phyloP scores from a whole-genome alignment of 2,888 invertebrate genomes.

The Melikaiella ostensackeni region DNA sequence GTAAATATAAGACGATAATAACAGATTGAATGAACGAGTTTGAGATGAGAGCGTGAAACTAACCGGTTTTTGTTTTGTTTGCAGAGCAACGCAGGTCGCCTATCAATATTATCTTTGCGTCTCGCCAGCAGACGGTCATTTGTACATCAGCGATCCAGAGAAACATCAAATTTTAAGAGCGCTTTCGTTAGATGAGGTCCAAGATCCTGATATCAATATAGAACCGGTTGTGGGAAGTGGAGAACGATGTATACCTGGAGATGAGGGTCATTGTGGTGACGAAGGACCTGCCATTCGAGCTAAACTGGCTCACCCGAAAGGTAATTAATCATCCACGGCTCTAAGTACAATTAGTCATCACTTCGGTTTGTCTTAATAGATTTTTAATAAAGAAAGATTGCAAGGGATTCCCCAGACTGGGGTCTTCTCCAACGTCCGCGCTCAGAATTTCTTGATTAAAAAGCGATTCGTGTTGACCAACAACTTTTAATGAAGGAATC shows the following conservation, averaged over 20 bases:
- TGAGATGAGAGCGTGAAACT: neutral
- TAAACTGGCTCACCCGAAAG: conserved; percentile 97
- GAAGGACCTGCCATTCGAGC: conserved; percentile 94
- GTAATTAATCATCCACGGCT: conserved; percentile 73
- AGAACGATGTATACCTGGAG: conserved; percentile 95
- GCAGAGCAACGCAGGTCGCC: conserved; percentile 95
- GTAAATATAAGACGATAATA: conserved; percentile 77
- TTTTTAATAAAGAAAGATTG: neutral
- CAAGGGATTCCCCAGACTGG: too few species aligned
- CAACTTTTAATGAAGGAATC: too few species aligned
- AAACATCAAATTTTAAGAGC: conserved; percentile 92
- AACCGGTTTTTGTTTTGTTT: conserved; percentile 65
- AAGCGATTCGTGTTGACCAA: too few species aligned
- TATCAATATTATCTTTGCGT: conserved; percentile 98
- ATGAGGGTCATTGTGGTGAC: conserved; percentile 96
- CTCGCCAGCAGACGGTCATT: conserved; percentile 96
- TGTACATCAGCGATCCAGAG: conserved; percentile 98
- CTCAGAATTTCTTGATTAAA: neutral
- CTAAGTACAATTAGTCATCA: conserved; percentile 37
- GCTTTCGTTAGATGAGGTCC: conserved; percentile 87
- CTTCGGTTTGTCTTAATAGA: neutral
- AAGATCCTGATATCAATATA: conserved; percentile 90
- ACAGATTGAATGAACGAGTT: neutral
- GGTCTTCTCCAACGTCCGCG: too few species aligned
- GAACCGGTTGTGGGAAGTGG: conserved; percentile 94